Conservation (phyloP, 2,888 invertebrate species). For the Sinopyrophorus schimmeli region DNA sequence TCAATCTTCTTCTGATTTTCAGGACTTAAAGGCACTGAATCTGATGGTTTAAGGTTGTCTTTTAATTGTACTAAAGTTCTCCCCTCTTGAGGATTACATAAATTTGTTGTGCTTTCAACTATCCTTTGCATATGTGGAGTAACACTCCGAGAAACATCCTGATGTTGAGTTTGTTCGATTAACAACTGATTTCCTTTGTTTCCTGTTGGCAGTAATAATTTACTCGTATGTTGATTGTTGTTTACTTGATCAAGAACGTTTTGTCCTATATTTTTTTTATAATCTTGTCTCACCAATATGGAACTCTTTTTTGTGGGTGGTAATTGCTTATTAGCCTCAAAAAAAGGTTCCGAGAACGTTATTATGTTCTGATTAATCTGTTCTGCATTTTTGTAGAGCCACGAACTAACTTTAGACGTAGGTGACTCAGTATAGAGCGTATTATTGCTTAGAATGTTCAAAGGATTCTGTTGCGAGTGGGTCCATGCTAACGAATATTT, state of each 20-base stretch:
- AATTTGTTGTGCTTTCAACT: not conserved
- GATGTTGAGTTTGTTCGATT: too few relatives aligned
- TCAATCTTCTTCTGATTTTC: slow-evolving; percentile 51
- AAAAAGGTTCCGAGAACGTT: too few relatives aligned
- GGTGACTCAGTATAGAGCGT: too few relatives aligned
- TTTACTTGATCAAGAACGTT: too few relatives aligned
- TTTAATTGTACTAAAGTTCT: not conserved
- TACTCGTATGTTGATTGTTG: too few relatives aligned
- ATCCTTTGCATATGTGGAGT: not conserved
- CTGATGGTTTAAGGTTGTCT: not conserved
- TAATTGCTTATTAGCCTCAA: not conserved
- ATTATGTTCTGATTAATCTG: too few relatives aligned
- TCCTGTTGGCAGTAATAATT: too few relatives aligned
- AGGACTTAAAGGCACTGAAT: slow-evolving; percentile 41
- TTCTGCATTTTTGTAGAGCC: slow-evolving; percentile 13
- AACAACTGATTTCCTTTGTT: too few relatives aligned
- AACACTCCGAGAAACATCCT: too few relatives aligned
- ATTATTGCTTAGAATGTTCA: too few relatives aligned
- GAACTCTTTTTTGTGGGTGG: slow-evolving; percentile 13
- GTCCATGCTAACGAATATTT: too few relatives aligned
- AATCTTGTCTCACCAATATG: slow-evolving; percentile 27
- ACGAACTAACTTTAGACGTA: slow-evolving; percentile 19
- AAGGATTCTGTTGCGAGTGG: too few relatives aligned
- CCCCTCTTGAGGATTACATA: not conserved
- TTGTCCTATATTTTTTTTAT: slow-evolving; percentile 20